These are phyloP conservation scores for Aplocera efformata DNA, from an alignment of 2,888 invertebrate genomes.

Conservation along the genomic window DNA sequence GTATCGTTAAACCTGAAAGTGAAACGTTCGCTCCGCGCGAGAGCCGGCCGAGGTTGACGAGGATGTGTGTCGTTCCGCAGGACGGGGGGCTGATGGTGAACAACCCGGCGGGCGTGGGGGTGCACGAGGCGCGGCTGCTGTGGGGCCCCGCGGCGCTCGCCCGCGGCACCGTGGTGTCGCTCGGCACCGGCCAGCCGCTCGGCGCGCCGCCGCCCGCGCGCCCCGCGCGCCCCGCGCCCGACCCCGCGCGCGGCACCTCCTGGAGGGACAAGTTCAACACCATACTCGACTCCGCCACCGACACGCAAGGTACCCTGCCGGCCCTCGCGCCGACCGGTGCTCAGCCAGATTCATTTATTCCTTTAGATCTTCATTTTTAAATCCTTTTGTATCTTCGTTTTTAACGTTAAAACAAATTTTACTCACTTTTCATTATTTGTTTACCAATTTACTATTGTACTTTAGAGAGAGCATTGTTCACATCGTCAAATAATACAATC, in stretches of 20 bases:
- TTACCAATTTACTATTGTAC: no score
- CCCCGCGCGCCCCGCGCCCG: slow-evolving; percentile 21
- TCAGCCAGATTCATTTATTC: no score
- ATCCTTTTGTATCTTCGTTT: no score
- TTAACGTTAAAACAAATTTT: no score
- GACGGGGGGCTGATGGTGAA: slow-evolving; percentile 93
- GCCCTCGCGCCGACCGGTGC: slow-evolving; percentile 1
- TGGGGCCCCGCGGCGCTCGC: slow-evolving; percentile 88
- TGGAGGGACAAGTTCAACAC: slow-evolving; percentile 90
- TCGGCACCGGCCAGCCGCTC: slow-evolving; percentile 87
- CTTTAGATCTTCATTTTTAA: no score
- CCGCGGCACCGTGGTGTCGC: slow-evolving; percentile 86
- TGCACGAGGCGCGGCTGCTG: slow-evolving; percentile 91
- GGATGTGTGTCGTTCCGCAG: no score
- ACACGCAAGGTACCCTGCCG: slow-evolving; percentile 86
- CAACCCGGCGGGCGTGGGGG: slow-evolving; percentile 93
- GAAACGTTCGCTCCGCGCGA: no score
- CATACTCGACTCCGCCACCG: slow-evolving; percentile 91
- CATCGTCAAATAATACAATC: no score
- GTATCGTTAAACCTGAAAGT: no score
- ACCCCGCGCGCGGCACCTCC: slow-evolving; percentile 59
- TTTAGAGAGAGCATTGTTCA: no score
- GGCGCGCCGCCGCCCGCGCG: slow-evolving; percentile 28
- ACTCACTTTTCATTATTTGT: no score
- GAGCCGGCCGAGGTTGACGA: no score